Percentiles rank a stretch among this genome's conserved stretches.
Evolutionary conservation across 1,140 invertebrate species (phyloP).

Genomic region (Megalonaias nervosa): DNA sequence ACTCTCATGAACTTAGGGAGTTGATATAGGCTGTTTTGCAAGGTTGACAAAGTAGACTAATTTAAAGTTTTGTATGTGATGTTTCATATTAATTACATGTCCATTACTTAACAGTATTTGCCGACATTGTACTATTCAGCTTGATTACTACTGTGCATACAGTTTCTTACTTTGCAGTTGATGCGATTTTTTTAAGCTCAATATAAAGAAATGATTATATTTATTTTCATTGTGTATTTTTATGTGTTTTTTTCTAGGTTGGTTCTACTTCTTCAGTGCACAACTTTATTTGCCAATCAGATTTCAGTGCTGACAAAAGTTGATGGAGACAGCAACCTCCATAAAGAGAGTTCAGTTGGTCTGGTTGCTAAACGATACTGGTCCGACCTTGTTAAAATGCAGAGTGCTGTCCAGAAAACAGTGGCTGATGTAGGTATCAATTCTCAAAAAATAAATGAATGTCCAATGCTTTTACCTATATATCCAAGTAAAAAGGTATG

Average conservation of each 20-base stretch:
- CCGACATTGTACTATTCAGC: too few species aligned
- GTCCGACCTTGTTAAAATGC: slow-evolving; percentile 55
- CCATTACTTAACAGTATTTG: too few species aligned
- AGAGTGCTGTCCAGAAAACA: slow-evolving; percentile 55
- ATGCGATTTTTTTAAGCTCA: not conserved
- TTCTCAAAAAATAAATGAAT: too few species aligned
- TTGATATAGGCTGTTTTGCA: too few species aligned
- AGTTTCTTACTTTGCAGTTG: not conserved
- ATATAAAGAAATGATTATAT: not conserved
- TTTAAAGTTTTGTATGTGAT: too few species aligned
- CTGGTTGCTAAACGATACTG: slow-evolving; percentile 64
- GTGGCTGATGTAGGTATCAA: slow-evolving; percentile 57
- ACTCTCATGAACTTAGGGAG: too few species aligned
- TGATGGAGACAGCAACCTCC: slow-evolving; percentile 20
- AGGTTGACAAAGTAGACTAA: too few species aligned
- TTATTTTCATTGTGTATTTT: not conserved
- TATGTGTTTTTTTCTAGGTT: slow-evolving; percentile 58
- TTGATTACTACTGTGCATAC: too few species aligned
- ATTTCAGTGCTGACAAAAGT: slow-evolving; percentile 33
- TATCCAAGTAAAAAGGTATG: too few species aligned
- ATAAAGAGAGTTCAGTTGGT: slow-evolving; percentile 59
- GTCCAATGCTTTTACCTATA: too few species aligned
- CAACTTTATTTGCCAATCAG: slow-evolving; percentile 50
- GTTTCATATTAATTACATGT: too few species aligned
- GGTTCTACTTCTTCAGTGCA: slow-evolving; percentile 60